phyloP scores from a whole-genome alignment of 1,140 invertebrate genomes.

The Drosophila kanapiae region DNA sequence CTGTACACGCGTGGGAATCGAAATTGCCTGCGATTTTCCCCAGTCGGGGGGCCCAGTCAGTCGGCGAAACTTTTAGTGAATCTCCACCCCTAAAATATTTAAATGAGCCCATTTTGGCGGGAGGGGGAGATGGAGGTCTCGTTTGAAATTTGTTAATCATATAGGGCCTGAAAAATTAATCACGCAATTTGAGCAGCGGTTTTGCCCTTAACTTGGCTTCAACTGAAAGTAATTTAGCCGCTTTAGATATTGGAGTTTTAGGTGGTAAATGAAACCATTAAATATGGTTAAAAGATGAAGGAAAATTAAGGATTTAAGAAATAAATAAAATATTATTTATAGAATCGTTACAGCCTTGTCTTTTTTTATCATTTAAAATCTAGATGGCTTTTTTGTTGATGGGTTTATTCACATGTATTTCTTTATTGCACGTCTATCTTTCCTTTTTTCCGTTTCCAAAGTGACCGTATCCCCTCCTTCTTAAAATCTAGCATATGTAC shows the following conservation, averaged over 20 bases:
- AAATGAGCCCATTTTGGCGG: conserved; percentile 16
- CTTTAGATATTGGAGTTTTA: neutral
- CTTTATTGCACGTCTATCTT: no score
- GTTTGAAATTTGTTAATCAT: conserved; percentile 38
- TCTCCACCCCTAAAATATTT: conserved; percentile 24
- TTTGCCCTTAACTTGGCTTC: neutral
- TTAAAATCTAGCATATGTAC: no score
- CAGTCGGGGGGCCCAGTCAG: neutral
- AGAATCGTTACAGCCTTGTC: no score
- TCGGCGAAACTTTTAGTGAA: conserved; percentile 43
- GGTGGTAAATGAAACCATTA: neutral
- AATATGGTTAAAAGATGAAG: neutral
- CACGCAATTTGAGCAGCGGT: conserved; percentile 21
- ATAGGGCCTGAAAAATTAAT: conserved; percentile 33
- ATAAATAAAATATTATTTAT: neutral
- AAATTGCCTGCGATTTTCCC: conserved; percentile 69
- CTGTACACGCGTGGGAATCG: conserved; percentile 77
- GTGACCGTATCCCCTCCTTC: no score
- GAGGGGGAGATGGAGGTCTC: neutral
- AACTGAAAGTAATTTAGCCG: neutral
- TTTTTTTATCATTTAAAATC: no score
- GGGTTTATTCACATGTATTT: no score
- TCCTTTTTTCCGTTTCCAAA: no score
- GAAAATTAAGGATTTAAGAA: neutral
- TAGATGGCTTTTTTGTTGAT: no score